A percentile compares a stretch with the other conserved stretches of the same genome.
phyloP scores from a whole-genome alignment of 1,140 invertebrate species.

The Conus betulinus region DNA sequence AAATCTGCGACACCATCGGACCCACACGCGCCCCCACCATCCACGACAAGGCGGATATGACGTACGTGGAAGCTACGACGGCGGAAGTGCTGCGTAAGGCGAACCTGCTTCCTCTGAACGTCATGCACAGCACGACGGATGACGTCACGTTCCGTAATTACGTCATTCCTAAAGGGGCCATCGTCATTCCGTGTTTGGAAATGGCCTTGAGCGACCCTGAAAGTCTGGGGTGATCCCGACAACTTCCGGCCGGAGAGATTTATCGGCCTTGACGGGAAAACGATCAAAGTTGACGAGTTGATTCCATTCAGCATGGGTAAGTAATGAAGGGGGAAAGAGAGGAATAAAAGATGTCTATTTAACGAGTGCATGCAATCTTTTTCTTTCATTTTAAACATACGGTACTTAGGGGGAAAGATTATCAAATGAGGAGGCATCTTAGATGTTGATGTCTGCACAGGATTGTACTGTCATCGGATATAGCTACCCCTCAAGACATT shows the following conservation, averaged over 20 bases:
- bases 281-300: not conserved
- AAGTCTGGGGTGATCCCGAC: not conserved
- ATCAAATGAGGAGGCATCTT: too few relatives aligned
- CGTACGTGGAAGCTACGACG: not conserved
- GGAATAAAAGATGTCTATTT: too few relatives aligned
- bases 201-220: not conserved
- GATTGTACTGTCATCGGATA: too few relatives aligned
- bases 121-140: not conserved
- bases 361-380: too few relatives aligned
- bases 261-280: not conserved
- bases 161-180: not conserved
- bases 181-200: not conserved
- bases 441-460: too few relatives aligned
- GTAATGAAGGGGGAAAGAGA: not conserved
- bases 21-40: not conserved
- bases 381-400: too few relatives aligned
- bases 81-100: not conserved
- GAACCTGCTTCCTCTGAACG: not conserved
- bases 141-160: not conserved
- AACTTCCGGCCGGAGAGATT: constrained; percentile 1
- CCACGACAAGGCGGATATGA: not conserved
- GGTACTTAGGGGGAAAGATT: too few relatives aligned
- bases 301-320: not conserved
- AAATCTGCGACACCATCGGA: not conserved
- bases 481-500: too few relatives aligned